Evolutionary conservation across 2,113 vertebrate species (phyloP), one percentile per base, ranked within the genome.

Genomic region (Poeciliopsis turrubarensis): DNA sequence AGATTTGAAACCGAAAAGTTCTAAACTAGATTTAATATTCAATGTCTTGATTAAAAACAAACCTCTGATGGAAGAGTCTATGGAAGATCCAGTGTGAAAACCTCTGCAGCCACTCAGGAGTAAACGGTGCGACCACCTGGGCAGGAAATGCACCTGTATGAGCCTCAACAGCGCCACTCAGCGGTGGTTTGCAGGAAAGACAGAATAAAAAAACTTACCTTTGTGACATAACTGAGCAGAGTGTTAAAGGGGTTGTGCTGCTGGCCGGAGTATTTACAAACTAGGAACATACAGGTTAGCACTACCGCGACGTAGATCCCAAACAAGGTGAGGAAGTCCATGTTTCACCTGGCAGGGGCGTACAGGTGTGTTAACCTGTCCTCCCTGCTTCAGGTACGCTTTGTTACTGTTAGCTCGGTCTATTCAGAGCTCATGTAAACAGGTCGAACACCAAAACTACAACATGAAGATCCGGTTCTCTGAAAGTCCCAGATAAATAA

Each of bases 321-420:
- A 78, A 98, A 96, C 15, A 99, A 93, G 0, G 90, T 90, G 85
- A 98, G 92, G 81, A 99, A 98, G 34, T 99, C 97, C 97, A 99
- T 99, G 65, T 84, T 27, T 75, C 76, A 57, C 78, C 93, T 92
- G 82, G 2, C 63, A 80, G 0, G 67, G 1, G 41, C 72, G 47
- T 7, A 47, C 74, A 88, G 64, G 83, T 87, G 83, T 77, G 70
- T 44, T 70, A 79, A 29, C 51, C 65, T 3, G 22, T 57, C 51
- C 51, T n/a, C 7, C 5, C 47, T 22, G 47, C 17, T 4, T 19
- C 17, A 1, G 51, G 51, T 10, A 10, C 51, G 22, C 22, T 57
- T 25, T 25, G 17, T n/a, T n/a, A 11, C 51, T n/a, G 25, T 54
- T 54, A 25, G 17, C 7, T 22, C 51, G 22, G 17, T n/a, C 51